Percentiles rank a stretch among this genome's conserved stretches.
phyloP scores from a whole-genome alignment of 2,888 invertebrate genomes.

The Galeopsomyia nigrocyanea region DNA sequence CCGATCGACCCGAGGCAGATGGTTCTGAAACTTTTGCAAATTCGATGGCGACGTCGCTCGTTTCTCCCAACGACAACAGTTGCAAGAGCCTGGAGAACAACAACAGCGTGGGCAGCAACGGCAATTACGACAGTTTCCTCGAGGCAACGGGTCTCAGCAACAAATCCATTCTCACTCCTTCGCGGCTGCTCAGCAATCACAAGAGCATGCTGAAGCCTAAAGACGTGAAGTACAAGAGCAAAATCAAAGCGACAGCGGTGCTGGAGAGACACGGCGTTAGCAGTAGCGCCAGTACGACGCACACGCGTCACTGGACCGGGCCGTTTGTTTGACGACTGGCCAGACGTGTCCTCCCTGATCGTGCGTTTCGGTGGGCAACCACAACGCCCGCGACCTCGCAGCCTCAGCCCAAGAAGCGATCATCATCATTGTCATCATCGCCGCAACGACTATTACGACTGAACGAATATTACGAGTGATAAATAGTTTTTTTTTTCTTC shows the following conservation, averaged over 20 bases:
- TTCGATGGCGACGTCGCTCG: not conserved
- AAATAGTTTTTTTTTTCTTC: not conserved
- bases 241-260: conserved; percentile 74
- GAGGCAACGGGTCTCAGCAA: conserved; percentile 86
- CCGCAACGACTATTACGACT: not conserved
- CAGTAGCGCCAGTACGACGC: conserved; percentile 45
- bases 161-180: conserved; percentile 79
- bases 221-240: conserved; percentile 82
- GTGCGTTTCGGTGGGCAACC: conserved; percentile 26
- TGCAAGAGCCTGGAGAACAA: not conserved
- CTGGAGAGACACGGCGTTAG: conserved; percentile 69
- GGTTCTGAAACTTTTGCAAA: conserved; percentile 61
- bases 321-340: conserved; percentile 67
- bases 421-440: not conserved
- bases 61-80: conserved; percentile 5
- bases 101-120: conserved; percentile 31
- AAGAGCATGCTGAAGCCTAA: conserved; percentile 83
- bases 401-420: conserved; percentile 8
- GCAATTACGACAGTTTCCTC: conserved; percentile 79
- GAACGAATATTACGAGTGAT: not conserved
- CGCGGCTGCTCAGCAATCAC: conserved; percentile 80
- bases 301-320: conserved; percentile 69
- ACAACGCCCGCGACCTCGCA: not conserved
- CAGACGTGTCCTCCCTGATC: conserved; percentile 37
- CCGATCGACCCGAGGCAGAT: conserved; percentile 62